Conservation (phyloP, 2,113 vertebrate genomes). For the Burhinus oedicnemus region DNA sequence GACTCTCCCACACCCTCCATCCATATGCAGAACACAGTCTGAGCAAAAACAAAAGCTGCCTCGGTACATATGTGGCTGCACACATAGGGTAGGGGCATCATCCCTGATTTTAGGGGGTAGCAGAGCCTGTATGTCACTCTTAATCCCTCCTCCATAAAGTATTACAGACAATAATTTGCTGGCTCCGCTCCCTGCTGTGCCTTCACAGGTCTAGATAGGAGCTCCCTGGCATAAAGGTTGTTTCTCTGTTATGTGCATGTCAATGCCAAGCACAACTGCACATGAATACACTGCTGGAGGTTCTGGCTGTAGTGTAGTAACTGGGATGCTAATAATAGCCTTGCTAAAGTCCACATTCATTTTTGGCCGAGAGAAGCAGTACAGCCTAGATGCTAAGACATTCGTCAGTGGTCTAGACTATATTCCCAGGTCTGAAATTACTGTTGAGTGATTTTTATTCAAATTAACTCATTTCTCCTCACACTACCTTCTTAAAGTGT, state of each 20-base stretch:
- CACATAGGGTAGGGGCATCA: rapidly evolving
- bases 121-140: background rate
- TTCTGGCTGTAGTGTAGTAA: background rate
- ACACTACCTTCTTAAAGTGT: background rate
- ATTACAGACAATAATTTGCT: background rate
- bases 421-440: background rate
- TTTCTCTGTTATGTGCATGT: rapidly evolving
- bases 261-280: background rate
- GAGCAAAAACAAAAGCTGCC: background rate
- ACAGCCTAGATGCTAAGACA: background rate
- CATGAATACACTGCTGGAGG: background rate
- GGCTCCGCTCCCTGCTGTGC: background rate
- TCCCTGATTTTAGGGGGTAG: background rate
- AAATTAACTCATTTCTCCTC: background rate
- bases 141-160: background rate
- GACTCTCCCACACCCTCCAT: background rate
- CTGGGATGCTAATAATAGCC: background rate
- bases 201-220: background rate
- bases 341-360: background rate
- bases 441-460: background rate
- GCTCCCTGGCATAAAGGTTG: background rate
- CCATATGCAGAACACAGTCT: rapidly evolving
- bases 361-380: background rate
- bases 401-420: background rate
- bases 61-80: rapidly evolving